Conservation (phyloP, 2,888 invertebrate species). For the Ecdyonurus torrentis region DNA sequence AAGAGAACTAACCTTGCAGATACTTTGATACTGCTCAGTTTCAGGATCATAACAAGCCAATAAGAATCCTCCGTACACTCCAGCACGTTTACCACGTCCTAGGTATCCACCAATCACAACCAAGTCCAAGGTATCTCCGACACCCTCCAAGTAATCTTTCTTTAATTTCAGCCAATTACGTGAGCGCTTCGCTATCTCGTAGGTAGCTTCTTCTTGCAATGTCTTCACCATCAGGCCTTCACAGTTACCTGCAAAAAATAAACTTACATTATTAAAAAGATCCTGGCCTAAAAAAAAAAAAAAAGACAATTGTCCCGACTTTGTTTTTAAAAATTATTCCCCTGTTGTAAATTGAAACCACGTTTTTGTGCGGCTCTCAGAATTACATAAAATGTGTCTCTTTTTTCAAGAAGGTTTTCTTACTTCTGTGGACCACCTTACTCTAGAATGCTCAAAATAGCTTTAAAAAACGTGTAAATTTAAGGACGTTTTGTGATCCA, state of each 20-base stretch:
- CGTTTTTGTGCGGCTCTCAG: too few relatives aligned
- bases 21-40: conserved; percentile 80
- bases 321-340: background rate
- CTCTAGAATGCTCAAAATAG: too few relatives aligned
- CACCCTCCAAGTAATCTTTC: conserved; percentile 93
- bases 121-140: conserved; percentile 90
- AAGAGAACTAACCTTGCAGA: conserved; percentile 55
- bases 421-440: too few relatives aligned
- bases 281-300: conserved; percentile 1
- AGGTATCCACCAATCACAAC: conserved; percentile 90
- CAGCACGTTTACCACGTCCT: conserved; percentile 86
- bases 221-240: conserved; percentile 99
- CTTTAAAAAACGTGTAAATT: too few relatives aligned
- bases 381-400: too few relatives aligned
- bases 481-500: too few relatives aligned
- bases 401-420: too few relatives aligned
- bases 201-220: conserved; percentile 70
- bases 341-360: too few relatives aligned
- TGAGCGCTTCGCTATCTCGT: conserved; percentile 93
- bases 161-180: conserved; percentile 92
- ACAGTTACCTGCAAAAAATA: conserved; percentile 54
- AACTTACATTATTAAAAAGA: conserved; percentile 4
- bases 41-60: conserved; percentile 83
- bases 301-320: background rate
- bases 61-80: conserved; percentile 87